These are phyloP conservation scores for Eupristina koningsbergeri DNA, from an alignment of 1,140 invertebrate genomes.

Conservation along the genomic window DNA sequence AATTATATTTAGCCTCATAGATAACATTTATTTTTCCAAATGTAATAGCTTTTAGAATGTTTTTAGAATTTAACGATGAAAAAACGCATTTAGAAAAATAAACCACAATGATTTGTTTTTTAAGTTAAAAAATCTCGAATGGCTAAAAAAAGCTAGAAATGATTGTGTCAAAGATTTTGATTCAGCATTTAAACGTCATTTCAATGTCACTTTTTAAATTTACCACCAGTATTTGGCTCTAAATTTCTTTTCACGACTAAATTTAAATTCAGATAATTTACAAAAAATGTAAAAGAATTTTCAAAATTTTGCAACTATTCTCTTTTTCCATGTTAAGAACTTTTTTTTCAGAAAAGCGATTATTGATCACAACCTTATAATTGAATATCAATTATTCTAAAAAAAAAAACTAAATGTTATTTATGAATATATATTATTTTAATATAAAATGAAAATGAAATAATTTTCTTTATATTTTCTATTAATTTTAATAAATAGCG, in stretches of 20 bases:
- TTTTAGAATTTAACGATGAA: not conserved
- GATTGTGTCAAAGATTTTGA: not conserved
- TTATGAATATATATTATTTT: not conserved
- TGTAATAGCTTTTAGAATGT: too few species aligned
- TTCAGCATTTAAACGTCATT: not conserved
- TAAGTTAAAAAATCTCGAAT: not conserved
- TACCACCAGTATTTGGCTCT: not conserved
- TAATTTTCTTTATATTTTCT: too few species aligned
- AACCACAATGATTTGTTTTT: not conserved
- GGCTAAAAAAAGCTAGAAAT: not conserved
- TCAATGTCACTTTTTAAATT: slow-evolving; percentile 1
- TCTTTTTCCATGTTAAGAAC: not conserved
- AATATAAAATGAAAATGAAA: not conserved
- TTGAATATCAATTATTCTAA: not conserved
- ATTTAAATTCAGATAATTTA: not conserved
- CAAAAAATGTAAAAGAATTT: not conserved
- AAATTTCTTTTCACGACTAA: not conserved
- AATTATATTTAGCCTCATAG: too few species aligned
- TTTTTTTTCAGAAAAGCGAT: too few species aligned
- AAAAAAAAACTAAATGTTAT: not conserved
- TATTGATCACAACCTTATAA: too few species aligned
- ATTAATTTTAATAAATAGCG: too few species aligned
- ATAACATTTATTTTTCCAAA: too few species aligned
- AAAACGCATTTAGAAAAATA: not conserved
- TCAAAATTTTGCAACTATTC: not conserved